Percentiles rank a stretch among this genome's conserved stretches.
phyloP scores from a whole-genome alignment of 1,140 invertebrate species.

The Hyles vespertilio region DNA sequence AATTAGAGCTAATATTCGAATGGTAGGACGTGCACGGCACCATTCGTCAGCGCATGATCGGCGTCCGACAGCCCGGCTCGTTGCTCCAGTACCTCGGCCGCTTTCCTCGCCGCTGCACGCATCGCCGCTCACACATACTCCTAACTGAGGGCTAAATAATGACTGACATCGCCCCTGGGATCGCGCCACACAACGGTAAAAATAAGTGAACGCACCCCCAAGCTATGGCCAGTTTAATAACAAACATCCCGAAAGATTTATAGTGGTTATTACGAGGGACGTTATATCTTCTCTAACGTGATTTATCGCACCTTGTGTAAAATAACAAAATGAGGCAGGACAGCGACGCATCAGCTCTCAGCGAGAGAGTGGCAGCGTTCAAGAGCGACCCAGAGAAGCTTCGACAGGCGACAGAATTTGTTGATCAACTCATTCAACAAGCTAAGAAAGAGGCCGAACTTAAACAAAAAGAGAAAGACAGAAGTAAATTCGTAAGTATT shows the following conservation, averaged over 20 bases:
- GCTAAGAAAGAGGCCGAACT: constrained; percentile 69
- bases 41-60: constrained; percentile 57
- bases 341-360: constrained; percentile 47
- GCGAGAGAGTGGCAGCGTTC: constrained; percentile 60
- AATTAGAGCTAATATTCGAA: constrained; percentile 46
- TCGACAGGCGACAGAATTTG: constrained; percentile 66
- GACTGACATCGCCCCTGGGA: constrained; percentile 37
- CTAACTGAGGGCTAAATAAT: constrained; percentile 28
- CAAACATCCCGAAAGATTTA: constrained; percentile 12
- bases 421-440: constrained; percentile 70
- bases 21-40: constrained; percentile 19
- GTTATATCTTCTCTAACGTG: constrained; percentile 3
- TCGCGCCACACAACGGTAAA: constrained; percentile 10
- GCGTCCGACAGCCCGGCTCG: constrained; percentile 32
- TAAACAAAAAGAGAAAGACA: constrained; percentile 73
- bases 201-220: constrained; percentile 23
- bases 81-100: constrained; percentile 38
- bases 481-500: constrained; percentile 73
- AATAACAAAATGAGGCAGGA: constrained; percentile 56
- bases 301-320: constrained; percentile 11
- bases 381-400: constrained; percentile 71
- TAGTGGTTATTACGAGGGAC: constrained; percentile 14
- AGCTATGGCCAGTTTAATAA: constrained; percentile 16
- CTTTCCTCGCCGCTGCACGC: constrained; percentile 31
- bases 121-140: constrained; percentile 9